A percentile compares a stretch with the other conserved stretches of the same genome.
phyloP scores from a whole-genome alignment of 2,113 vertebrate species.

The Silurus meridionalis region DNA sequence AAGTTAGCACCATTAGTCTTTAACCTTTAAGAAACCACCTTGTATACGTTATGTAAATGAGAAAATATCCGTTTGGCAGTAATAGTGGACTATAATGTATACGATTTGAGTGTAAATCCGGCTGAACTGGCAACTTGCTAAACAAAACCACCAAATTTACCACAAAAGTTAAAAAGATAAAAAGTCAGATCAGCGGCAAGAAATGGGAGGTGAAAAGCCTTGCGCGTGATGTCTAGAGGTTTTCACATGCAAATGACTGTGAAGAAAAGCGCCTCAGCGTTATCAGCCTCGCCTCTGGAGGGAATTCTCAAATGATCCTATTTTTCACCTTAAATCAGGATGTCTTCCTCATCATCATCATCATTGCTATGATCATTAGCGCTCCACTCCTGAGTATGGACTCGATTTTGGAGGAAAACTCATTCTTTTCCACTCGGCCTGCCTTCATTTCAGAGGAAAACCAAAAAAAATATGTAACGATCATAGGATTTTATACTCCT shows the following conservation, averaged over 20 bases:
- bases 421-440: conserved; percentile 11
- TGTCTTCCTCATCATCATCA: neutral
- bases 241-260: conserved; percentile 31
- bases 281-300: neutral
- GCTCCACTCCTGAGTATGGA: conserved; percentile 35
- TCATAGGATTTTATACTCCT: conserved; percentile 18
- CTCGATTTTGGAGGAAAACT: conserved; percentile 60
- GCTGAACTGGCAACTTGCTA: neutral
- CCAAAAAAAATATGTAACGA: neutral
- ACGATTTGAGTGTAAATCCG: neutral
- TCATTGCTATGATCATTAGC: neutral
- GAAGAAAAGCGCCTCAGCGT: conserved; percentile 4
- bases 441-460: neutral
- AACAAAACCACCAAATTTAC: neutral
- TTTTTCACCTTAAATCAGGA: neutral
- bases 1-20: too few relatives aligned
- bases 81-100: neutral
- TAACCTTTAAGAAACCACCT: too few relatives aligned
- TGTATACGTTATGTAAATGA: too few relatives aligned
- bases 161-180: neutral
- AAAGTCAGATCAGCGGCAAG: neutral
- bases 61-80: neutral
- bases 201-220: neutral
- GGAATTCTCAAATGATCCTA: neutral
- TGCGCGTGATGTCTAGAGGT: neutral